A percentile compares a stretch with the other conserved stretches of the same genome.
These are phyloP conservation scores for Teleogryllus occipitalis DNA, from an alignment of 1,140 invertebrate species.

Conservation along the genomic window DNA sequence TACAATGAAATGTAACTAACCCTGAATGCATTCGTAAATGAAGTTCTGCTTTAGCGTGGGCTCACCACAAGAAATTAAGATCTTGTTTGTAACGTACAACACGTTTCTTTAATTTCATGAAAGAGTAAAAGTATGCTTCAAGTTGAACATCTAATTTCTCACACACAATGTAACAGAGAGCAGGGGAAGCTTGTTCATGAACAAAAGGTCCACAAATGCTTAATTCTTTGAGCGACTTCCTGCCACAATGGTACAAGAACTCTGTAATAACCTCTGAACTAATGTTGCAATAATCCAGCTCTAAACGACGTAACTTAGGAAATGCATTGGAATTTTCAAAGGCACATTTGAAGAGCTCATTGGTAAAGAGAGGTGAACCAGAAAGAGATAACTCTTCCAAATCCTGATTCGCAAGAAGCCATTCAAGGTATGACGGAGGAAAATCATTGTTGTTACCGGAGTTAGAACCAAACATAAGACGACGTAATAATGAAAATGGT, in stretches of 20 bases:
- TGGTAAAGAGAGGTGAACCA: constrained; percentile 21
- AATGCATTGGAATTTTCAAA: constrained; percentile 21
- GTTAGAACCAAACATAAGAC: constrained; percentile 23
- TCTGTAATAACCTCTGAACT: constrained; percentile 20
- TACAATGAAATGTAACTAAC: not conserved
- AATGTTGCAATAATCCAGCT: constrained; percentile 25
- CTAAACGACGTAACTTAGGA: constrained; percentile 21
- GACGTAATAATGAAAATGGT: constrained; percentile 21
- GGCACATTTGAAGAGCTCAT: constrained; percentile 19
- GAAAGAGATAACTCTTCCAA: constrained; percentile 23
- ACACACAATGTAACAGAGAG: constrained; percentile 21
- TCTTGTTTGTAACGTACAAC: constrained; percentile 23
- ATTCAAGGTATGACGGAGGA: constrained; percentile 18
- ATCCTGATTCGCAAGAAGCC: constrained; percentile 18
- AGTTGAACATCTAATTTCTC: constrained; percentile 24
- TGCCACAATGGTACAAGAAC: constrained; percentile 20
- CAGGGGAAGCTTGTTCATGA: constrained; percentile 23
- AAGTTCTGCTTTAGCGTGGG: not conserved
- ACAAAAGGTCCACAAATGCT: constrained; percentile 25
- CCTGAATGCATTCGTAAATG: not conserved
- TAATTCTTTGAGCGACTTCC: constrained; percentile 21
- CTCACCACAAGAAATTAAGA: constrained; percentile 15
- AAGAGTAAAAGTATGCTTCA: constrained; percentile 24
- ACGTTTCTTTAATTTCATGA: constrained; percentile 25
- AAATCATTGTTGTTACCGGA: constrained; percentile 23